Conservation (phyloP, 2,888 invertebrate genomes). For the Amiota mariae region DNA sequence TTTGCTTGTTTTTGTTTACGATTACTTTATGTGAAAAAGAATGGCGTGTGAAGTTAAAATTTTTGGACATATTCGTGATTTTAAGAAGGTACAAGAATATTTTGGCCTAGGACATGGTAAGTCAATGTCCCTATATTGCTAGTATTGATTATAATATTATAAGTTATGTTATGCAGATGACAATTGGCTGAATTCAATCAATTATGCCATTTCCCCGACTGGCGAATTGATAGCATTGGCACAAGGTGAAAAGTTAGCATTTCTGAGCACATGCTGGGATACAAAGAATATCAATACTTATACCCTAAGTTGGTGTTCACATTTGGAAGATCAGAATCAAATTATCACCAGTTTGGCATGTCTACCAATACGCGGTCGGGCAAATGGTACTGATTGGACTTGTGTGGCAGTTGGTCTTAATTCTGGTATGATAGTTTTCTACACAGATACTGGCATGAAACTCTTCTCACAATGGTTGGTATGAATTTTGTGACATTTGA, state of each 20-base stretch:
- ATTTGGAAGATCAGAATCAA: conserved; percentile 75
- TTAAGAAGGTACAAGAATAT: conserved; percentile 76
- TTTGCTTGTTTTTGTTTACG: not conserved
- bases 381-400: conserved; percentile 86
- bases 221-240: conserved; percentile 82
- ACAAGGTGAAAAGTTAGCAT: conserved; percentile 78
- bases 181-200: conserved; percentile 81
- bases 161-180: conserved; percentile 67
- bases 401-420: conserved; percentile 90
- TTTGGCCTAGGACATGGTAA: conserved; percentile 76
- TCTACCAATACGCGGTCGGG: conserved; percentile 73
- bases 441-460: conserved; percentile 89
- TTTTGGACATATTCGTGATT: conserved; percentile 78
- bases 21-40: conserved; percentile 44
- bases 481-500: not conserved
- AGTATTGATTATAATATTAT: not conserved
- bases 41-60: conserved; percentile 79
- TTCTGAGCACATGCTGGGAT: conserved; percentile 80
- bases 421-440: conserved; percentile 89
- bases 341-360: conserved; percentile 75
- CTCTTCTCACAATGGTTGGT: conserved; percentile 83
- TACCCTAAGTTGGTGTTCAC: conserved; percentile 76
- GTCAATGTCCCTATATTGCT: not conserved
- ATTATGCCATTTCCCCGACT: conserved; percentile 81
- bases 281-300: conserved; percentile 72